Percentiles rank a stretch among this genome's conserved stretches.
Evolutionary conservation across 2,888 invertebrate genomes (phyloP).

Genomic region (Ochropleura leucogaster): DNA sequence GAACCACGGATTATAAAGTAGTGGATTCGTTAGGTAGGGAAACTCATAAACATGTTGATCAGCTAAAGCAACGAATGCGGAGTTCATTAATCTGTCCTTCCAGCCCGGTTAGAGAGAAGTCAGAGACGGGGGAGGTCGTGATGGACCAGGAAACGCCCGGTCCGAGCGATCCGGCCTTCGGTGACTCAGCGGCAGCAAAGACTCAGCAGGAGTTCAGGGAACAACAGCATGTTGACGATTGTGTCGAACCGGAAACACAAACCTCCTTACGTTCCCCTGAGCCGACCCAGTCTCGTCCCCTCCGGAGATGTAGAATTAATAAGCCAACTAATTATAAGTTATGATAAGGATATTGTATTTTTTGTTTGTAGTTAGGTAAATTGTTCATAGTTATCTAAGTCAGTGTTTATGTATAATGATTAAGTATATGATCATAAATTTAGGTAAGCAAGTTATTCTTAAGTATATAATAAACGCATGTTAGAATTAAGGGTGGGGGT

Average conservation of each 20-base stretch:
- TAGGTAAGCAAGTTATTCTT: too few species aligned
- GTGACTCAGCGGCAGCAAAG: neutral
- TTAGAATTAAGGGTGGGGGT: too few species aligned
- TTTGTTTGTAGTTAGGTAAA: too few species aligned
- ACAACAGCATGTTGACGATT: neutral
- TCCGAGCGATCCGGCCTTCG: neutral
- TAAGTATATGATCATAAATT: too few species aligned
- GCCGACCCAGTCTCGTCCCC: neutral
- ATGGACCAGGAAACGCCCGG: neutral
- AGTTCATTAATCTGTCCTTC: slow-evolving; percentile 3
- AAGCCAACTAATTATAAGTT: neutral
- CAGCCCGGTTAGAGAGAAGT: neutral
- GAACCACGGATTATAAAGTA: neutral
- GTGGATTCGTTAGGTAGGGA: neutral
- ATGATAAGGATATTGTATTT: too few species aligned
- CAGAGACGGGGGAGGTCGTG: neutral
- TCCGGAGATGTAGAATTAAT: neutral
- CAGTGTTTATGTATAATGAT: too few species aligned
- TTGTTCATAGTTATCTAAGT: too few species aligned
- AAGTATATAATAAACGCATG: too few species aligned
- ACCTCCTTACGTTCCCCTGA: neutral
- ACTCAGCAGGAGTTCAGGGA: neutral
- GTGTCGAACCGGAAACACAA: neutral
- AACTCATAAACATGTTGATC: slow-evolving; percentile 2
- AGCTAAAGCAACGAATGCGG: neutral